phyloP scores from a whole-genome alignment of 2,113 vertebrate species.

The Phoenicopterus ruber region DNA sequence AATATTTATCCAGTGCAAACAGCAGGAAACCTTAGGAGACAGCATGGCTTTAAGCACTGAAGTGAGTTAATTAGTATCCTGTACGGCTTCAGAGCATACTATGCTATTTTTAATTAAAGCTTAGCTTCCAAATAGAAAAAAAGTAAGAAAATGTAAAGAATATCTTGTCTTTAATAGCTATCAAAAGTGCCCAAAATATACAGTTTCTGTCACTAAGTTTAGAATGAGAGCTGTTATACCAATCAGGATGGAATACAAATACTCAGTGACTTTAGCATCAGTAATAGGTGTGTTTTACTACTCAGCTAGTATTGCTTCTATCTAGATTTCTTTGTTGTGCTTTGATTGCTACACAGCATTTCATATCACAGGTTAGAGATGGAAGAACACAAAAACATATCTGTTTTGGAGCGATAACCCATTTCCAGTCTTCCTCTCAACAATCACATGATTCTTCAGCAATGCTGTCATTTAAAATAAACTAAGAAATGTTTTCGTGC shows the following conservation, averaged over 20 bases:
- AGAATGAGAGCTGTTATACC: not conserved
- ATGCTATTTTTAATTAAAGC: slow-evolving; percentile 1
- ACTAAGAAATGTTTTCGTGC: not conserved
- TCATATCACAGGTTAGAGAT: not conserved
- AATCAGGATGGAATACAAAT: not conserved
- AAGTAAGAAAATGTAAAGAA: not conserved
- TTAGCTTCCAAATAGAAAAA: not conserved
- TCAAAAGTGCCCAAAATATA: not conserved
- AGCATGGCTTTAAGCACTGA: not conserved
- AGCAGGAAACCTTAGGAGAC: slow-evolving; percentile 18
- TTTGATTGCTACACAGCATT: not conserved
- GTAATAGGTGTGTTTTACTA: not conserved
- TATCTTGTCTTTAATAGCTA: not conserved
- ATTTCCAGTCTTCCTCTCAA: not conserved
- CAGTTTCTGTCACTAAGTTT: not conserved
- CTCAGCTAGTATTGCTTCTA: not conserved
- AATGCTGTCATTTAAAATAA: not conserved
- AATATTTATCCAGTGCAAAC: slow-evolving; percentile 47
- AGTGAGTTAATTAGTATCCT: slow-evolving; percentile 5
- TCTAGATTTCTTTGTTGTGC: not conserved
- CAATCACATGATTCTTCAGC: not conserved
- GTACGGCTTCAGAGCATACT: not conserved
- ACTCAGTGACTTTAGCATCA: not conserved
- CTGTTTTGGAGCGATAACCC: not conserved
- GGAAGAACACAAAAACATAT: not conserved